Evolutionary conservation across 1,140 invertebrate genomes (phyloP).

Genomic region (Zaprionus capensis): DNA sequence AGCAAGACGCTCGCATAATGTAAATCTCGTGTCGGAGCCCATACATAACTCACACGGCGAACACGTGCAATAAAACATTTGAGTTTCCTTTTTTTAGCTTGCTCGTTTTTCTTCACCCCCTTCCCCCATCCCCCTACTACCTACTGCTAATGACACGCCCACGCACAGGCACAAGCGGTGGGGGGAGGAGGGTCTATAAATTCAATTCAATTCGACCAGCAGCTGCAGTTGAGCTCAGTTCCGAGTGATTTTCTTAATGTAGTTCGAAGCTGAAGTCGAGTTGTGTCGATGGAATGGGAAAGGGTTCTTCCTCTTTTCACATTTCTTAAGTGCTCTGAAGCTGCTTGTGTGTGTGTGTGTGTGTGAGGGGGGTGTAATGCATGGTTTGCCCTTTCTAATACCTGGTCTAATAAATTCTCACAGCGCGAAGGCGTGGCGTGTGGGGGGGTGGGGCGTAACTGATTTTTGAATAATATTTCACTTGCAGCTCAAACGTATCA

Average conservation of each 20-base stretch:
- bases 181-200: conserved; percentile 49
- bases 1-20: conserved; percentile 55
- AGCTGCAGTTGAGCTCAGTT: conserved; percentile 75
- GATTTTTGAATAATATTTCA: conserved; percentile 82
- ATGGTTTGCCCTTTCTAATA: conserved; percentile 35
- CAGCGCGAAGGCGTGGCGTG: conserved; percentile 42
- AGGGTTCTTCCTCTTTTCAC: conserved; percentile 27
- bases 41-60: conserved; percentile 59
- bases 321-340: conserved; percentile 61
- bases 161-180: background rate
- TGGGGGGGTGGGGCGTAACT: conserved; percentile 53
- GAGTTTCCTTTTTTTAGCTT: conserved; percentile 27
- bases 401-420: conserved; percentile 73
- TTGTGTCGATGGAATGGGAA: conserved; percentile 23
- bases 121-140: conserved; percentile 1
- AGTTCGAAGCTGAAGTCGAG: conserved; percentile 63
- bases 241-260: conserved; percentile 78
- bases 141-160: conserved; percentile 64
- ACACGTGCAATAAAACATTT: conserved; percentile 74
- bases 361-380: conserved; percentile 20
- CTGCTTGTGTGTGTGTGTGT: conserved; percentile 9
- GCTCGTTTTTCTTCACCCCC: conserved; percentile 18
- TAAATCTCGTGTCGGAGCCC: conserved; percentile 65
- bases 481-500: conserved; percentile 76
- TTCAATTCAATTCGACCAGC: conserved; percentile 78